phyloP scores from a whole-genome alignment of 53 echinoderm and acorn worm species.

The Zoroaster sp. region DNA sequence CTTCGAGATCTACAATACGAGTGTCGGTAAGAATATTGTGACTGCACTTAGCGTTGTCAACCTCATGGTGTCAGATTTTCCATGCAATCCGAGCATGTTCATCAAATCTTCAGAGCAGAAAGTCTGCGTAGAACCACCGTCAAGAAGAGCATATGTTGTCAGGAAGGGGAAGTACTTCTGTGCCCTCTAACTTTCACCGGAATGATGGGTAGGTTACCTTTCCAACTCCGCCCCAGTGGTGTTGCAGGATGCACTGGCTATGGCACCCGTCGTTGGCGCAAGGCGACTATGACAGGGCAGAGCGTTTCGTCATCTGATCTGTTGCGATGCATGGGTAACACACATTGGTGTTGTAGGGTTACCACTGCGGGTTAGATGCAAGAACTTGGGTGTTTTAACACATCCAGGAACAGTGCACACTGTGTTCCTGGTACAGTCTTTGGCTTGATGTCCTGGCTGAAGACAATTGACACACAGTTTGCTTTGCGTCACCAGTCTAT shows the following conservation, averaged over 20 bases:
- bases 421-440: too few species aligned
- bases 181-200: slow-evolving; percentile 22
- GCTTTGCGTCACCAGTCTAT: background rate
- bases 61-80: background rate
- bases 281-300: background rate
- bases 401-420: too few species aligned
- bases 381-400: too few species aligned
- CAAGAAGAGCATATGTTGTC: too few species aligned
- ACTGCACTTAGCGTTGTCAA: background rate
- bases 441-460: too few species aligned
- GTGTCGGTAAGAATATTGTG: background rate
- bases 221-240: background rate
- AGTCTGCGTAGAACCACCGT: too few species aligned
- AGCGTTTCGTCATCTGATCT: background rate
- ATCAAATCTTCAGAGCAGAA: too few species aligned
- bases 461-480: background rate
- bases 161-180: too few species aligned
- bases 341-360: background rate
- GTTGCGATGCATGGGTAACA: background rate
- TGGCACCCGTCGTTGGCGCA: background rate
- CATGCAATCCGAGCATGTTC: too few species aligned
- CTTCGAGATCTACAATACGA: too few species aligned
- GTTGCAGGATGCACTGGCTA: background rate
- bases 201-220: slow-evolving; percentile 32
- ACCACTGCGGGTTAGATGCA: too few species aligned